These are phyloP conservation scores for Pomacea canaliculata DNA, from an alignment of 2,888 invertebrate genomes.

Conservation along the genomic window DNA sequence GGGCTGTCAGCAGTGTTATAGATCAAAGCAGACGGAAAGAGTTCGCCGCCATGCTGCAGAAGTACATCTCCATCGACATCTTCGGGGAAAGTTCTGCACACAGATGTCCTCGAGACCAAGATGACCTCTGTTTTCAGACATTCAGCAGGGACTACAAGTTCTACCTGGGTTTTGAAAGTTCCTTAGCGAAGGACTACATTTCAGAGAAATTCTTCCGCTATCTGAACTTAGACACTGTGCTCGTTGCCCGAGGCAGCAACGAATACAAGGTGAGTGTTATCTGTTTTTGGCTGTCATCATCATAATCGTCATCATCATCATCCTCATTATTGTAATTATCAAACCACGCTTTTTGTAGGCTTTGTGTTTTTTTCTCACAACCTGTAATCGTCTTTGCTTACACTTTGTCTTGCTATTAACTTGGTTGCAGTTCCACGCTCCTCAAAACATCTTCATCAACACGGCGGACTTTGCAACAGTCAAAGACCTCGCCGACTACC, in stretches of 20 bases:
- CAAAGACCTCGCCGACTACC: conserved; percentile 17
- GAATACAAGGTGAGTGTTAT: not conserved
- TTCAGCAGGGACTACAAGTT: conserved; percentile 12
- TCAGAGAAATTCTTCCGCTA: conserved; percentile 26
- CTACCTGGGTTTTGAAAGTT: conserved; percentile 28
- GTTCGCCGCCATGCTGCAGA: not conserved
- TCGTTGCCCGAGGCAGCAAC: conserved; percentile 16
- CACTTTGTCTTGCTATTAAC: no score
- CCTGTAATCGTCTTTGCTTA: no score
- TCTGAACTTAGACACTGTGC: not conserved
- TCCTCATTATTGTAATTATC: no score
- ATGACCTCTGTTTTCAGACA: conserved; percentile 6
- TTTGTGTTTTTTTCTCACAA: no score
- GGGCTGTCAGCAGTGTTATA: conserved; percentile 4
- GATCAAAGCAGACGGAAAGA: not conserved
- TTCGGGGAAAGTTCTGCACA: conserved; percentile 15
- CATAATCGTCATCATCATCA: no score
- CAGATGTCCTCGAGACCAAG: conserved; percentile 14
- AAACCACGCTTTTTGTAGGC: no score
- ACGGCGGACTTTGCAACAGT: conserved; percentile 16
- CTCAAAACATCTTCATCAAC: conserved; percentile 21
- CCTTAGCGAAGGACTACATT: conserved; percentile 22
- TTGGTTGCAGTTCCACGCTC: conserved; percentile 1
- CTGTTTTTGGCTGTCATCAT: no score
- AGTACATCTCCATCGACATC: conserved; percentile 16